phyloP scores from a whole-genome alignment of 2,888 invertebrate genomes.

The Nephrotoma appendiculata region DNA sequence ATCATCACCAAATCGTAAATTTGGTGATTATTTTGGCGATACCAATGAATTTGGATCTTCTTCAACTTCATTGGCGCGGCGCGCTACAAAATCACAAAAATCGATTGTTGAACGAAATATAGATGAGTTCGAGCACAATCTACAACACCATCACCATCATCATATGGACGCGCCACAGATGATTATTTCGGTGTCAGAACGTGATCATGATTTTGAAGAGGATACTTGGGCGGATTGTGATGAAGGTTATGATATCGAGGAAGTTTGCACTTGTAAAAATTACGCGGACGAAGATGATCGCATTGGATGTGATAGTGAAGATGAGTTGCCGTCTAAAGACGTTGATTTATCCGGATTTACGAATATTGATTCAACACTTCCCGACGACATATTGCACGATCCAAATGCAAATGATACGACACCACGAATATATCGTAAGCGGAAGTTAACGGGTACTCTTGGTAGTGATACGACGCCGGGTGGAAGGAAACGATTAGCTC shows the following conservation, averaged over 20 bases:
- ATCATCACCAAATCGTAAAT: background rate
- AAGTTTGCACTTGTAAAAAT: conserved; percentile 30
- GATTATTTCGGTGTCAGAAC: conserved; percentile 8
- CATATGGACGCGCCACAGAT: conserved; percentile 6
- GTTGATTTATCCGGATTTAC: conserved; percentile 24
- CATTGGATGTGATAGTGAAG: conserved; percentile 11
- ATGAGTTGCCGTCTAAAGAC: conserved; percentile 19
- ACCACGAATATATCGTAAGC: conserved; percentile 23
- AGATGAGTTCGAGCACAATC: background rate
- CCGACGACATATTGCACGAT: conserved; percentile 19
- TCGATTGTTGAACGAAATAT: background rate
- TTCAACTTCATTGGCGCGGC: background rate
- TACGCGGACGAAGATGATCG: conserved; percentile 11
- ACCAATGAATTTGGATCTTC: background rate
- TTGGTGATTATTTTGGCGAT: background rate
- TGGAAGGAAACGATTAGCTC: conserved; percentile 30
- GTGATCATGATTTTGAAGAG: conserved; percentile 19
- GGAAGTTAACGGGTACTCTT: conserved; percentile 27
- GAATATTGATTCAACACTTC: conserved; percentile 22
- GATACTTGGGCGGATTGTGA: conserved; percentile 32
- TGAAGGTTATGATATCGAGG: conserved; percentile 28
- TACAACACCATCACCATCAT: background rate
- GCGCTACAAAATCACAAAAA: background rate
- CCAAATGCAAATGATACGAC: conserved; percentile 12
- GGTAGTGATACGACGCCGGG: conserved; percentile 13